phyloP scores from a whole-genome alignment of 2,797 vertebrate species.

The Pristis pectinata region DNA sequence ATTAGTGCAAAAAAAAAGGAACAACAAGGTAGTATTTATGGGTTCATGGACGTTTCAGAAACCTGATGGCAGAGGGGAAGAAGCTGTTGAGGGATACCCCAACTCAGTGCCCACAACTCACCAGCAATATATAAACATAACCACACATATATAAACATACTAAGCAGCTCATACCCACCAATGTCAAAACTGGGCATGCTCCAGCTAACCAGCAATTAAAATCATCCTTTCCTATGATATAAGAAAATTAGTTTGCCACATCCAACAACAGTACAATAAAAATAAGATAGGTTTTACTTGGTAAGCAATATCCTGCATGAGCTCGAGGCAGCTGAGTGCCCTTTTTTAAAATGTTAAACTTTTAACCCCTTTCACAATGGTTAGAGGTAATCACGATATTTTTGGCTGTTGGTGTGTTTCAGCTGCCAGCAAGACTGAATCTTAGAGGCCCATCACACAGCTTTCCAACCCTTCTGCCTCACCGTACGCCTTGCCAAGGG shows the following conservation, averaged over 20 bases:
- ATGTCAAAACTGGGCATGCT: background rate
- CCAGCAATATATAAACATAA: too few relatives aligned
- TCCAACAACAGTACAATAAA: background rate
- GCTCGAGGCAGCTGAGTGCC: background rate
- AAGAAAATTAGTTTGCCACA: background rate
- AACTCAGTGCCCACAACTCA: background rate
- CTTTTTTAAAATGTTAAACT: background rate
- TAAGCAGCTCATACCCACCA: background rate
- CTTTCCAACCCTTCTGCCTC: background rate
- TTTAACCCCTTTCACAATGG: background rate
- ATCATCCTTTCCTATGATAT: background rate
- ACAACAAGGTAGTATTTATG: too few relatives aligned
- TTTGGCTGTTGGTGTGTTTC: background rate
- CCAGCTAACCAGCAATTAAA: background rate
- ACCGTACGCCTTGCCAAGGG: background rate
- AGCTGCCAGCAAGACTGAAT: background rate
- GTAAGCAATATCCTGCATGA: background rate
- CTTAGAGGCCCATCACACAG: background rate
- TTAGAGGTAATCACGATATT: background rate
- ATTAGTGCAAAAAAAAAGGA: too few relatives aligned
- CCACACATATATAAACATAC: too few relatives aligned
- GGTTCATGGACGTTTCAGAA: too few relatives aligned
- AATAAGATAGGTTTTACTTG: background rate
- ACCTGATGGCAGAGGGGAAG: too few relatives aligned
- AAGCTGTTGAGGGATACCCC: too few relatives aligned